Evolutionary conservation across 2,797 vertebrate genomes (phyloP), one percentile per base, ranked within the genome.

Genomic region (Cuniculus paca): DNA sequence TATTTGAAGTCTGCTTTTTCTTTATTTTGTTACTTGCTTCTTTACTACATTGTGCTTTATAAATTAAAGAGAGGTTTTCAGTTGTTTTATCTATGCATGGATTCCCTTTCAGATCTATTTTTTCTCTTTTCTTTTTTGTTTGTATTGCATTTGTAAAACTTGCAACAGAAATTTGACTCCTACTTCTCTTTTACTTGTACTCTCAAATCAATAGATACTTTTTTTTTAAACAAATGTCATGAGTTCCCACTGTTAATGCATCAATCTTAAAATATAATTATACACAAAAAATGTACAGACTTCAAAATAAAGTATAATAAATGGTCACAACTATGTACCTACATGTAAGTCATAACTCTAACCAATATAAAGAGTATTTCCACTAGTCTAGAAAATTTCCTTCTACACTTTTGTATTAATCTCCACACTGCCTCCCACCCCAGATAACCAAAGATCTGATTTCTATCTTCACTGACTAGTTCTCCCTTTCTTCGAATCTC

Each of bases 1-100:
- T 4, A 13, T 83, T 90, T 95, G 1, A 91, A 68, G 7, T 48
- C n/a, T 70, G 0, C 56, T 3, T 78, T 94, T 94, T 74, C 0
- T 31, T 95, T 56, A n/a, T 79, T 97, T 17, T n/a, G 72, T 28
- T 97, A 50, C 81, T 52, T 97, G 20, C 31, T 34, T 97, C n/a
- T 87, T n/a, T 90, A 42, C 83, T 36, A 1, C 63, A 94, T 85
- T 56, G 0, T 54, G 77, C 20, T 7, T 12, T 79, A 2, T 26
- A 81, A 70, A 48, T 19, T 95, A 81, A 61, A 56, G 60, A 31
- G 0, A 77, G 0, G 11, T 97, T 63, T 93, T 10, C 14, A 8
- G 1, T 50, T 58, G 13, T 63, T 34, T 96, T 11, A 88, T 48
- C 95, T 65, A 63, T 50, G 4, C 39, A 24, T 83, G 6, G 52